A percentile compares a stretch with the other conserved stretches of the same genome.
Evolutionary conservation across 1,140 invertebrate species (phyloP).

Genomic region (Sarcophaga bullata): DNA sequence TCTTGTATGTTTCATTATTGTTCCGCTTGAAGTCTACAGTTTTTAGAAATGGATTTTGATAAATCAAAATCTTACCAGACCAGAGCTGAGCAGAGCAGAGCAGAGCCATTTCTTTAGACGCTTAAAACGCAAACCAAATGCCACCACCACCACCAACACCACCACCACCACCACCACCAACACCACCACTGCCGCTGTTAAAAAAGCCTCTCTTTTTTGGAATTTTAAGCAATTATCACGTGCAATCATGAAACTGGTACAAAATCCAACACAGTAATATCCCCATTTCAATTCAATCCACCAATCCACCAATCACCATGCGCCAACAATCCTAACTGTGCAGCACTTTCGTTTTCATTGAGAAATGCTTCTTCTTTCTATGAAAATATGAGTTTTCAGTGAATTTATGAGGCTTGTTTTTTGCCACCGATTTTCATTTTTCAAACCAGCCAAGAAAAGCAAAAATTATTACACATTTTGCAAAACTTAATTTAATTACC

Average conservation of each 20-base stretch:
- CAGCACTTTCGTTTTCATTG: constrained; percentile 44
- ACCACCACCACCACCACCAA: no score
- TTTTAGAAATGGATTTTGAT: neutral
- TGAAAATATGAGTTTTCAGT: constrained; percentile 16
- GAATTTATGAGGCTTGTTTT: no score
- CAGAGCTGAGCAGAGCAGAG: constrained; percentile 45
- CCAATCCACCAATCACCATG: neutral
- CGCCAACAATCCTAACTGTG: neutral
- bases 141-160: no score
- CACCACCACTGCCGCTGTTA: constrained; percentile 16
- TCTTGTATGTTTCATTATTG: neutral
- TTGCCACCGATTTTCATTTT: no score
- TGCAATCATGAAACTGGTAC: constrained; percentile 61
- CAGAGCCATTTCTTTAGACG: constrained; percentile 6
- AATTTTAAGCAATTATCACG: constrained; percentile 58
- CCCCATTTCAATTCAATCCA: neutral
- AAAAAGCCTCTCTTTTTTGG: constrained; percentile 43
- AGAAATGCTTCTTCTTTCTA: neutral
- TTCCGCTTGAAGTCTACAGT: neutral
- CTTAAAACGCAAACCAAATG: constrained; percentile 42
- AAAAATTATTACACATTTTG: neutral
- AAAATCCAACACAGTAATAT: constrained; percentile 43
- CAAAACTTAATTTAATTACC: neutral
- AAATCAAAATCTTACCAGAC: constrained; percentile 36
- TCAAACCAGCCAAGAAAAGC: neutral